Conservation (phyloP, 2,888 invertebrate genomes). For the Lathronympha strigana region DNA sequence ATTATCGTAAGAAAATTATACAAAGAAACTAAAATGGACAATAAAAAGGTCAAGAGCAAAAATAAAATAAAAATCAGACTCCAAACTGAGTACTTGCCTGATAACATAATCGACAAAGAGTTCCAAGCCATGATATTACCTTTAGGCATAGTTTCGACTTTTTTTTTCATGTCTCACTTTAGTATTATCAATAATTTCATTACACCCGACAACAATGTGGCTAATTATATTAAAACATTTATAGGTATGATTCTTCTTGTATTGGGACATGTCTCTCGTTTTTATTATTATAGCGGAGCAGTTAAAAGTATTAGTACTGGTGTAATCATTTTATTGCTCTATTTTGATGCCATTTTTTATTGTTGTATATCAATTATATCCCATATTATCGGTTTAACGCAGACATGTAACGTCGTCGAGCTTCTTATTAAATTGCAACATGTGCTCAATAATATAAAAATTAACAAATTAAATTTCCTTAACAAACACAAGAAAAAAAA, state of each 20-base stretch:
- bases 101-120: constrained; percentile 5
- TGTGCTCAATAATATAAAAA: background rate
- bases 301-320: background rate
- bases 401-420: background rate
- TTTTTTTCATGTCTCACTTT: constrained; percentile 1
- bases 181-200: constrained; percentile 9
- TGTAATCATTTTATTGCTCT: background rate
- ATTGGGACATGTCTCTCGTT: background rate
- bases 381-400: background rate
- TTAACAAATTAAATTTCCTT: background rate
- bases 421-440: constrained; percentile 2
- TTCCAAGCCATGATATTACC: constrained; percentile 9
- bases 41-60: background rate
- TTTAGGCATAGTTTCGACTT: background rate
- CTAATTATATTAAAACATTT: background rate
- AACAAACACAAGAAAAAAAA: background rate
- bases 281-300: background rate
- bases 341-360: background rate
- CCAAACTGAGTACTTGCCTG: background rate
- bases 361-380: background rate
- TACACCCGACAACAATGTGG: background rate
- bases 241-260: background rate
- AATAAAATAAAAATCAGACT: background rate
- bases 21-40: background rate
- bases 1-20: no score